A percentile compares a stretch with the other conserved stretches of the same genome.
Evolutionary conservation across 2,888 invertebrate genomes (phyloP).

Genomic region (Agrotis ipsilon): DNA sequence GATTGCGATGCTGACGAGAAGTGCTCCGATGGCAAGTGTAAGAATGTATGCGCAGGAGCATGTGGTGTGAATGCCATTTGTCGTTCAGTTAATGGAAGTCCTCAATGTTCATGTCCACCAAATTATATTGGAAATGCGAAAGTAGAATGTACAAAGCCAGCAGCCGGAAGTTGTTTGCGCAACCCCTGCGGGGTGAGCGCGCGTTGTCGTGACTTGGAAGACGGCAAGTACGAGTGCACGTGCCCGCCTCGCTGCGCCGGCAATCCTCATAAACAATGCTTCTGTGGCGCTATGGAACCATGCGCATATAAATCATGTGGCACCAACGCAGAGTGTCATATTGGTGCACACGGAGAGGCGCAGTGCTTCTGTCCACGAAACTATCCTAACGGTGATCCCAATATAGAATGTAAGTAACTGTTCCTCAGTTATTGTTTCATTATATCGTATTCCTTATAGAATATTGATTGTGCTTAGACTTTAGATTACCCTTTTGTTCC

Average conservation of each 20-base stretch:
- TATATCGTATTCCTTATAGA: slow-evolving; percentile 16
- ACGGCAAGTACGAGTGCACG: slow-evolving; percentile 95
- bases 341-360: slow-evolving; percentile 93
- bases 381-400: slow-evolving; percentile 96
- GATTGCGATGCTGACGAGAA: slow-evolving; percentile 95
- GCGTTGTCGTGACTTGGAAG: slow-evolving; percentile 94
- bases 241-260: slow-evolving; percentile 96
- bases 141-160: slow-evolving; percentile 93
- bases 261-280: slow-evolving; percentile 95
- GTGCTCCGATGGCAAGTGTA: slow-evolving; percentile 93
- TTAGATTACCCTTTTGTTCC: neutral
- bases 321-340: slow-evolving; percentile 95
- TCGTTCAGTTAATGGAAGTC: slow-evolving; percentile 93
- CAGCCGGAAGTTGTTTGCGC: slow-evolving; percentile 94
- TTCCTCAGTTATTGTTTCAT: slow-evolving; percentile 24
- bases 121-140: slow-evolving; percentile 96
- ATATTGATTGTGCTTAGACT: slow-evolving; percentile 8
- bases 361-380: slow-evolving; percentile 96
- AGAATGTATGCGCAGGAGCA: slow-evolving; percentile 95
- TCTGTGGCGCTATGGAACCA: slow-evolving; percentile 94
- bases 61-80: slow-evolving; percentile 97
- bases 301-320: slow-evolving; percentile 96
- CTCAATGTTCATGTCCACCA: slow-evolving; percentile 96
- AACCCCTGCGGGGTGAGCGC: slow-evolving; percentile 97
- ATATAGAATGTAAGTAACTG: slow-evolving; percentile 94